Evolutionary conservation across 2,888 invertebrate species (phyloP).

Genomic region (Oxystoma pomonae): DNA sequence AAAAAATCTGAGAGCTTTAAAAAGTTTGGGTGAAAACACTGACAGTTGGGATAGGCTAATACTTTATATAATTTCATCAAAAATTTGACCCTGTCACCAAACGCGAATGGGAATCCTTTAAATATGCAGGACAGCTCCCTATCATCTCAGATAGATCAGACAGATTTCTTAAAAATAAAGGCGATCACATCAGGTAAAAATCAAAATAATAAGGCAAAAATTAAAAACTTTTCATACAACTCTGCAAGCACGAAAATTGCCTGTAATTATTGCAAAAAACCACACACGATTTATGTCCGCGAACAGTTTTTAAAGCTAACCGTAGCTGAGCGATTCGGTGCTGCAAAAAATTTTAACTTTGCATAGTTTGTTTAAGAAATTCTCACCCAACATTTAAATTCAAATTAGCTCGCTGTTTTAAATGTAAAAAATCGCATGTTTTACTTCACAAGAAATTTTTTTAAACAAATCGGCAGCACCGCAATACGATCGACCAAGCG

Average conservation of each 20-base stretch:
- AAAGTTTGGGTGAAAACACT: neutral
- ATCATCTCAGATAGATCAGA: neutral
- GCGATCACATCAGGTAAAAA: too few species aligned
- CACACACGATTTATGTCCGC: neutral
- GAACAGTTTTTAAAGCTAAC: neutral
- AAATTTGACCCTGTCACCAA: neutral
- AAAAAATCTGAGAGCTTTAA: neutral
- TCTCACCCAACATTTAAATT: neutral
- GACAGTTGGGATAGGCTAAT: neutral
- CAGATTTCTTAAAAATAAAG: neutral
- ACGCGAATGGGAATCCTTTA: neutral
- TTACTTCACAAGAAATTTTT: neutral
- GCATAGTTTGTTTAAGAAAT: neutral
- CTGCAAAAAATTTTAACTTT: neutral
- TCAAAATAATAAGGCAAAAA: too few species aligned
- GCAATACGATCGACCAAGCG: too few species aligned
- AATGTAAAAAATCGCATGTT: slow-evolving; percentile 6
- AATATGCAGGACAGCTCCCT: neutral
- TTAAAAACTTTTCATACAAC: too few species aligned
- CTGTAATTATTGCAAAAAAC: neutral
- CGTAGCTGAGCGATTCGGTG: neutral
- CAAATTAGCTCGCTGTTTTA: neutral
- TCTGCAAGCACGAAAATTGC: neutral
- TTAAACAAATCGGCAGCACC: neutral
- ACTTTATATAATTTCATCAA: neutral